Conservation (phyloP, 2,888 invertebrate species). For the Mesorhabditis belari region DNA sequence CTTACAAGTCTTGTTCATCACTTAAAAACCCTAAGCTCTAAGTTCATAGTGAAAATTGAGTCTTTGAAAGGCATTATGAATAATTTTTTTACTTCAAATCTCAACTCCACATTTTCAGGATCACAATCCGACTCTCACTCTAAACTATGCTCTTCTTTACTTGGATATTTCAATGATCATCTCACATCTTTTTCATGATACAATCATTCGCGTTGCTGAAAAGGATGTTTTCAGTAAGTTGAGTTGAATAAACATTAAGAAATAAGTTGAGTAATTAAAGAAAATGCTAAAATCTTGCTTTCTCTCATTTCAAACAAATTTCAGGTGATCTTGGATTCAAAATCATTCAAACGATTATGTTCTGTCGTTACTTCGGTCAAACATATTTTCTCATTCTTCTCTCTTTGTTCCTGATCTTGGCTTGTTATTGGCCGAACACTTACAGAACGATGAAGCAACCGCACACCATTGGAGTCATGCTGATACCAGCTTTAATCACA, state of each 20-base stretch:
- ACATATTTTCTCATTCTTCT: neutral
- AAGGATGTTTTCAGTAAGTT: neutral
- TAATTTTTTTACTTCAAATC: too few species aligned
- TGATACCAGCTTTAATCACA: neutral
- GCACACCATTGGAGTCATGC: neutral
- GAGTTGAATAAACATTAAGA: neutral
- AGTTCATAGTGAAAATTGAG: too few species aligned
- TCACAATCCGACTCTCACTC: neutral
- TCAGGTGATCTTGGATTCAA: neutral
- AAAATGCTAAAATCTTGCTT: neutral
- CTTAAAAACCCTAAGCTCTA: too few species aligned
- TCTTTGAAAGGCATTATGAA: too few species aligned
- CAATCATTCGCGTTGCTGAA: neutral
- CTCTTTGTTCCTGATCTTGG: neutral
- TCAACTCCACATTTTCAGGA: too few species aligned
- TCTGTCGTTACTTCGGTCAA: neutral
- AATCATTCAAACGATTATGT: neutral
- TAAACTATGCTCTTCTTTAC: neutral
- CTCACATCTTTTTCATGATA: neutral
- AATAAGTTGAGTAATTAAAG: neutral
- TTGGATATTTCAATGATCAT: neutral
- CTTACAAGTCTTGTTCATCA: too few species aligned
- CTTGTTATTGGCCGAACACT: neutral
- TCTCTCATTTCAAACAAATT: too few species aligned
- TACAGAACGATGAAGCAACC: neutral